Evolutionary conservation across 2,888 invertebrate species (phyloP), one percentile per base, ranked within the genome.

Genomic region (Tanaodytes sp.): DNA sequence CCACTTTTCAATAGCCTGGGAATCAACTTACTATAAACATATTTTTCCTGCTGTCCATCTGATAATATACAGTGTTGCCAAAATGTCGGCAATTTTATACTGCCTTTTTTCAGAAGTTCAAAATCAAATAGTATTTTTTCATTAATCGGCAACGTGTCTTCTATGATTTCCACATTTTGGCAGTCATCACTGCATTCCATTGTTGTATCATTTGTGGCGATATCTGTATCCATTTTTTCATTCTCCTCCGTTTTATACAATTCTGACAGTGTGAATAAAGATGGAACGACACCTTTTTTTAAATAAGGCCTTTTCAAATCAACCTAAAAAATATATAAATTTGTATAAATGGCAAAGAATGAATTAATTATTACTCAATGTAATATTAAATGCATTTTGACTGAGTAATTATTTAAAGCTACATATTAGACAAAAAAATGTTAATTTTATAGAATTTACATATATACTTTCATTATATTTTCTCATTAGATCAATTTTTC

Each of bases 21-120:
- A 11, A 49, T 36, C 11, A 49, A n/a, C 31, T 49, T 49, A 30
- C 48, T 49, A 12, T 12, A 18, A 49, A 49, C 33, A 8, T 18
- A 12, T 36, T 20, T 49, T 8, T 33, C 14, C 9, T 9, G 4
- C 19, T 20, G 3, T 11, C 20, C 48, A 33, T 36, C 36, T 36
- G 48, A 15, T 36, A 49, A 36, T 1, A 12, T 12, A 11, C 31
- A 49, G 5, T 12, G 4, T 39, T 39, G 39, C 39, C 39, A 39
- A 15, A 15, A 39, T 39, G 6, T 4, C 14, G 39, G 39, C 12
- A 39, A 39, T 5, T 39, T 39, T 39, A 39, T 39, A n/a, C 6
- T 5, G 15, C 12, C 16, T 2, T 15, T 39, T 6, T 14, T 39
- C 16, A 39, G 16, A 2, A n/a, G 15, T 16, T 15, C 16, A n/a